Conservation (phyloP, 2,113 vertebrate species). For the Cephalopholis sonnerati region DNA sequence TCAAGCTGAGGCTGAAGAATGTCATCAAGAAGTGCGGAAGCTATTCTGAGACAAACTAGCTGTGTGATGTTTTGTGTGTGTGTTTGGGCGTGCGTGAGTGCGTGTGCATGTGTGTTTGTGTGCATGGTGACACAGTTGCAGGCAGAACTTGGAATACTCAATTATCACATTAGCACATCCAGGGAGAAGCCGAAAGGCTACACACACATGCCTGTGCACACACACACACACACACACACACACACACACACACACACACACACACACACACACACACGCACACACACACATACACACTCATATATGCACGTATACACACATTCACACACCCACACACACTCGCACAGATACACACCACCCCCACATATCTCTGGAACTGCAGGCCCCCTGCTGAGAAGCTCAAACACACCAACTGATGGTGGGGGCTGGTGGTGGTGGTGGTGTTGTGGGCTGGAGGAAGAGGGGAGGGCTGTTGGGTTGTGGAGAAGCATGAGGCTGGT, state of each 20-base stretch:
- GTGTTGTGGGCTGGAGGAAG: slow-evolving; percentile 29
- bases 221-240: slow-evolving; percentile 16
- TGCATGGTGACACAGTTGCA: slow-evolving; percentile 74
- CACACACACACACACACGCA: slow-evolving; percentile 53
- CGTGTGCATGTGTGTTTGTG: not conserved
- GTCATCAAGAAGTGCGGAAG: slow-evolving; percentile 61
- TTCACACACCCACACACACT: no score
- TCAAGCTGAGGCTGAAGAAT: slow-evolving; percentile 53
- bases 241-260: slow-evolving; percentile 50
- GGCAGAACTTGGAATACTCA: slow-evolving; percentile 76
- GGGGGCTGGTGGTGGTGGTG: slow-evolving; percentile 56
- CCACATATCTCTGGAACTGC: slow-evolving; percentile 71
- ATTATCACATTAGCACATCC: slow-evolving; percentile 84
- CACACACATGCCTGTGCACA: slow-evolving; percentile 44
- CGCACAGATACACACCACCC: slow-evolving; percentile 57
- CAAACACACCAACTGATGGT: slow-evolving; percentile 75
- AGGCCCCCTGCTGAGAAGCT: slow-evolving; percentile 79
- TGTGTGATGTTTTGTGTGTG: slow-evolving; percentile 45
- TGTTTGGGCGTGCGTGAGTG: slow-evolving; percentile 10
- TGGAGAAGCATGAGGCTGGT: slow-evolving; percentile 62
- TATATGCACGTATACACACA: no score
- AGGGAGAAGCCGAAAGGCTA: slow-evolving; percentile 70
- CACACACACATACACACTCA: no score
- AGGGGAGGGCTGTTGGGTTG: slow-evolving; percentile 47
- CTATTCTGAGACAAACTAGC: slow-evolving; percentile 69